phyloP scores from a whole-genome alignment of 1,140 invertebrate genomes.

The Steinernema feltiae region DNA sequence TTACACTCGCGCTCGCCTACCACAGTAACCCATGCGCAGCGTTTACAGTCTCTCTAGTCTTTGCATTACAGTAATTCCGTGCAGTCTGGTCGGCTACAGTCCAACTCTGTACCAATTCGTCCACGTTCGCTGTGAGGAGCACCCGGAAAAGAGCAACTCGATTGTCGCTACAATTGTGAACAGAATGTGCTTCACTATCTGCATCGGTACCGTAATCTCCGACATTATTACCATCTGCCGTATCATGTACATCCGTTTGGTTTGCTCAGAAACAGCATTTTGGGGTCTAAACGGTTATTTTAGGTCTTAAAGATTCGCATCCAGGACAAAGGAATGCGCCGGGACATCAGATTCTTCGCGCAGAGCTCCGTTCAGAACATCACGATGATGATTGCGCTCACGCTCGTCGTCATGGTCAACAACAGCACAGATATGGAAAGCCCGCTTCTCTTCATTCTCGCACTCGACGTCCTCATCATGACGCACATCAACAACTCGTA shows the following conservation, averaged over 20 bases:
- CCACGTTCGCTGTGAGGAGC: neutral
- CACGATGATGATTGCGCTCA: neutral
- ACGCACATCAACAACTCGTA: slow-evolving; percentile 1
- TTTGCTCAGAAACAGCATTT: neutral
- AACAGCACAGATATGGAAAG: slow-evolving; percentile 1
- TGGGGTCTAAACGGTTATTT: neutral
- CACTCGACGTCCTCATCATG: neutral
- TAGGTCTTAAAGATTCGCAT: neutral
- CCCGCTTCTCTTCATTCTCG: neutral
- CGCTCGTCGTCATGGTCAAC: neutral
- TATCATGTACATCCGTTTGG: neutral
- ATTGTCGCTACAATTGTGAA: neutral
- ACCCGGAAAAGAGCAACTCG: neutral
- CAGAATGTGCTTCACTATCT: neutral
- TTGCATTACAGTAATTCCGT: neutral
- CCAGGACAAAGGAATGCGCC: neutral
- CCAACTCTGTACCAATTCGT: neutral
- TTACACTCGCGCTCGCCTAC: neutral
- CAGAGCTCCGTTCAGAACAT: slow-evolving; percentile 6
- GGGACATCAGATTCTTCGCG: neutral
- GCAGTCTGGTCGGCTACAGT: neutral
- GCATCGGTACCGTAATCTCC: neutral
- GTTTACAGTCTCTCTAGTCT: neutral
- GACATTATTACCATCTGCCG: neutral
- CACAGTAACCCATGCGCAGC: neutral